A percentile compares a stretch with the other conserved stretches of the same genome.
Evolutionary conservation across 2,113 vertebrate species (phyloP).

Genomic region (Callospermophilus lateralis): DNA sequence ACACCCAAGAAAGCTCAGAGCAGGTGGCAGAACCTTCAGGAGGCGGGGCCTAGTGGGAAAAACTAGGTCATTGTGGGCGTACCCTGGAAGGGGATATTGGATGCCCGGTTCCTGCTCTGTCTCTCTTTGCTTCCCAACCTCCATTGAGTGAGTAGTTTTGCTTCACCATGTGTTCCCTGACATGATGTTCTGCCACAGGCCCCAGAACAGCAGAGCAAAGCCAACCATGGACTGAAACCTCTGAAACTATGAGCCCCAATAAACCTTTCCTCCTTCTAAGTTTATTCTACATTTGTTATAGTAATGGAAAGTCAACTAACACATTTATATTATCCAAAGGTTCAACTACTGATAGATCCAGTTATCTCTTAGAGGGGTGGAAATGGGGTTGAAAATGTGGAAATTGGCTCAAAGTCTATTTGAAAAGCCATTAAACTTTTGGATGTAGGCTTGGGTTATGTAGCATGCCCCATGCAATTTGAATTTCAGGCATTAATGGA

Average conservation of each 20-base stretch:
- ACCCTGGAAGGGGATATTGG: background rate
- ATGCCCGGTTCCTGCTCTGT: too few relatives aligned
- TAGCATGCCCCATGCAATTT: background rate
- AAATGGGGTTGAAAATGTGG: background rate
- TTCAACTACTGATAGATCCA: background rate
- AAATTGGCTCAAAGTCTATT: background rate
- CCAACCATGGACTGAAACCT: background rate
- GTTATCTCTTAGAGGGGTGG: background rate
- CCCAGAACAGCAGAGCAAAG: background rate
- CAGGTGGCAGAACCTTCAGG: background rate
- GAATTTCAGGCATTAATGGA: background rate
- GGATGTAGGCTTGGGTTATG: background rate
- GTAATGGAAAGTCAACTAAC: background rate
- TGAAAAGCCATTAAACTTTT: background rate
- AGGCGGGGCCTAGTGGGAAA: background rate
- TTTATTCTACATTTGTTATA: background rate
- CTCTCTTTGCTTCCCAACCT: background rate
- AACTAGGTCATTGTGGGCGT: background rate
- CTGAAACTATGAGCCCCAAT: background rate
- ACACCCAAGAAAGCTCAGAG: background rate
- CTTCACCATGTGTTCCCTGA: background rate
- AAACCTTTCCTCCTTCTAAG: background rate
- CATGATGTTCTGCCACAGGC: background rate
- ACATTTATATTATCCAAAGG: background rate
- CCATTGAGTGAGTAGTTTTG: background rate